Base-by-base conservation (phyloP, 1,140 invertebrate genomes). In the Heliconius melpomene region DNA sequence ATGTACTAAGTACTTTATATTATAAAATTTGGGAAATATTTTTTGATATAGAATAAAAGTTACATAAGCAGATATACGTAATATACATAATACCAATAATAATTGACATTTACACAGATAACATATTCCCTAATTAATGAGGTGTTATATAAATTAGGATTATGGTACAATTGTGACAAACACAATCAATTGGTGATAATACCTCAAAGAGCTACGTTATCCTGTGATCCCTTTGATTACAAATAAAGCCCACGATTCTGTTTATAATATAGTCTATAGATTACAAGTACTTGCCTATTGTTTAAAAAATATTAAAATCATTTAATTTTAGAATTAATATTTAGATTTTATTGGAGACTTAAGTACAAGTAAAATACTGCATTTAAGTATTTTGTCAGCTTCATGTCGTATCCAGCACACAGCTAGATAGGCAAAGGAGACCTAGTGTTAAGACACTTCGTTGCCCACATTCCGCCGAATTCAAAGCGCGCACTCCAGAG, bases 101-200 rank as follows among this genome's bases (percentile, higher is more conserved):
- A 66, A 29, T 66, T 29, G 57, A 60, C 57, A 66, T 16, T 29
- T 66, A 29, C 2, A 66, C 60, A 29, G 60, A 26, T 66, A 16
- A 11, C 23, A 66, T 23, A 13, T 23, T 16, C n/a, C 11, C 23
- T 29, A 66, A 66, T 26, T 66, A 66, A 66, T 66, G 13, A 66
- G 26, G 26, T 66, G 5, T 66, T 66, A 66, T 60, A 66, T 66
- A 26, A 66, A 66, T 66, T 29, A 66, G 60, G 23, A 66, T 66
- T 66, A 66, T 52, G 18, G 50, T 52, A 66, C 11, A 29, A 66
- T 66, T 66, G 13, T 66, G 60, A 6, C 23, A 66, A 66, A 66
- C 23, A 66, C 26, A 66, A 66, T 66, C 23, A 66, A 3, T 66
- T 13, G 13, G 3, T 66, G 23, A 66, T 66, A 16, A 29, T 66